Conservation (phyloP, 2,888 invertebrate species). For the Bugula neritina region DNA sequence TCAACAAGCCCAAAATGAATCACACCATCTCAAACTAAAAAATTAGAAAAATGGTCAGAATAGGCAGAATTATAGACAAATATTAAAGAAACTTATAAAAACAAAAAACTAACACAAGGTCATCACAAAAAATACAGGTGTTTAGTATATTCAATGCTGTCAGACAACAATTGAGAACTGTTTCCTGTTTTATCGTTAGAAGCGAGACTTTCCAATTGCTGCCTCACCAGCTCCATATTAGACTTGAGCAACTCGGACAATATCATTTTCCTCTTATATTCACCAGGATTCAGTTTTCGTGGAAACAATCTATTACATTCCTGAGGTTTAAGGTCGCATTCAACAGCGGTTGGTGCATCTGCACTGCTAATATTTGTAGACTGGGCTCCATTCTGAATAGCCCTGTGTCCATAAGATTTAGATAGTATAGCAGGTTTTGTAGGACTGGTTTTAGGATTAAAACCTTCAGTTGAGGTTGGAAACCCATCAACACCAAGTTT, state of each 20-base stretch:
- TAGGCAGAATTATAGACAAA: too few relatives aligned
- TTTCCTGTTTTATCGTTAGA: neutral
- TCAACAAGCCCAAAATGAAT: too few relatives aligned
- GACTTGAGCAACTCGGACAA: neutral
- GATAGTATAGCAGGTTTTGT: neutral
- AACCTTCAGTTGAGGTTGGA: neutral
- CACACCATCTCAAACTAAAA: too few relatives aligned
- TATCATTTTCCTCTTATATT: neutral
- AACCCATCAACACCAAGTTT: neutral
- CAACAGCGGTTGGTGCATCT: neutral
- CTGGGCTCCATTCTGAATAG: neutral
- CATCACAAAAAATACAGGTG: neutral
- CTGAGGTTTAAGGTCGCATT: neutral
- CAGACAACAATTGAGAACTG: neutral
- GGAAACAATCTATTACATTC: neutral
- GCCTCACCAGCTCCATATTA: neutral
- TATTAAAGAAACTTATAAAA: too few relatives aligned
- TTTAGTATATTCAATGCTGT: neutral
- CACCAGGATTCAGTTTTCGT: neutral
- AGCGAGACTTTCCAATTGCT: neutral
- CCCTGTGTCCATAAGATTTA: neutral
- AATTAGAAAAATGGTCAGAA: too few relatives aligned
- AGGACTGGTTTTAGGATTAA: neutral
- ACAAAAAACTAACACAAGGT: too few relatives aligned
- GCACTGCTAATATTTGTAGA: neutral